Conservation (phyloP, 2,113 vertebrate genomes). For the Phalacrocorax carbo region DNA sequence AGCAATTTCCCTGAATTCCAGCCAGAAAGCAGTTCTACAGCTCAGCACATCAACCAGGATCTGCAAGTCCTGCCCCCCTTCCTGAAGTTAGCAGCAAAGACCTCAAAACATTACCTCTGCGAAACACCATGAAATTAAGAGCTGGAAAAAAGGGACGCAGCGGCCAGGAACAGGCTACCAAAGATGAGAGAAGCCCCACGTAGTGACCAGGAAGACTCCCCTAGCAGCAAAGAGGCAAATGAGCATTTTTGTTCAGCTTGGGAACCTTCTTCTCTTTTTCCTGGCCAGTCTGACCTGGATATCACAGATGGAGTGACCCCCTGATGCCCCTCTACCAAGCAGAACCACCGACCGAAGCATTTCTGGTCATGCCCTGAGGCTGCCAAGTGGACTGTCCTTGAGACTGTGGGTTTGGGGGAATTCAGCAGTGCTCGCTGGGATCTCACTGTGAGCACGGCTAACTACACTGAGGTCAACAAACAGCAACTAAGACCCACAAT, state of each 20-base stretch:
- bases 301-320: neutral
- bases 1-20: neutral
- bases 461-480: neutral
- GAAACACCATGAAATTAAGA: neutral
- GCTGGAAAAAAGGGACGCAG: neutral
- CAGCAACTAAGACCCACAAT: neutral
- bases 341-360: neutral
- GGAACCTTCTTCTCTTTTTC: neutral
- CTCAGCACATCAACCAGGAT: neutral
- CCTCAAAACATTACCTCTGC: neutral
- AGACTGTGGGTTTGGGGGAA: no score
- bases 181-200: neutral
- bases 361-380: neutral
- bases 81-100: neutral
- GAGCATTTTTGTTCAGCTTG: neutral
- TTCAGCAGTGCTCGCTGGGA: neutral
- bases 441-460: neutral
- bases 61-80: neutral
- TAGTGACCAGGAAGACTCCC: neutral
- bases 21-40: neutral
- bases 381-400: neutral
- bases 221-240: neutral
- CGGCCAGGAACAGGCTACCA: rapidly evolving
- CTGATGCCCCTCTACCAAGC: neutral
- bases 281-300: neutral